Percentiles rank a stretch among this genome's conserved stretches.
These are phyloP conservation scores for Xenops minutus DNA, from an alignment of 2,797 vertebrate species.

Conservation along the genomic window DNA sequence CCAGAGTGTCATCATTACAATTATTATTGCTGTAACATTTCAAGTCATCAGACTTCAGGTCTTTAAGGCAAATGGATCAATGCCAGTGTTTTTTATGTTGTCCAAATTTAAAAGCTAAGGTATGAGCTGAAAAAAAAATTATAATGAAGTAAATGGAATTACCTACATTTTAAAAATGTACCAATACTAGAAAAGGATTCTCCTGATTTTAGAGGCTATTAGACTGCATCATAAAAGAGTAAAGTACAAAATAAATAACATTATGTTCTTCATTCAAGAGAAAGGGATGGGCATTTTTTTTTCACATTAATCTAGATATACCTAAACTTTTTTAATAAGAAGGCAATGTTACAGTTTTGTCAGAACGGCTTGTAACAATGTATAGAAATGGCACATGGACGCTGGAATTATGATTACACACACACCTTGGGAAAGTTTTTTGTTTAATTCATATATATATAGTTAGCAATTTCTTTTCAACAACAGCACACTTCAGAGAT, in stretches of 20 bases:
- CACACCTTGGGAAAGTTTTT: background rate
- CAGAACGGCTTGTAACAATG: background rate
- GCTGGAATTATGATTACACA: background rate
- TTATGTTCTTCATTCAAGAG: background rate
- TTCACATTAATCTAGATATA: background rate
- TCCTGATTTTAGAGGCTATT: background rate
- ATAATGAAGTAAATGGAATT: background rate
- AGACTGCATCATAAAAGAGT: background rate
- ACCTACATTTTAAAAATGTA: background rate
- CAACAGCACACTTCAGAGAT: background rate
- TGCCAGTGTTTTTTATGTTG: background rate
- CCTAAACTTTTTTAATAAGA: background rate
- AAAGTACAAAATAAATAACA: background rate
- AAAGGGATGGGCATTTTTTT: background rate
- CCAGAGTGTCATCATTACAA: background rate
- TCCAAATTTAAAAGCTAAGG: background rate
- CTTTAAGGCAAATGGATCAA: background rate
- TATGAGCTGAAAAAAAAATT: background rate
- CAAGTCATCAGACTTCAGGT: background rate
- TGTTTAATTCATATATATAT: background rate
- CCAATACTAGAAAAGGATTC: background rate
- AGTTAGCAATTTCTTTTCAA: background rate
- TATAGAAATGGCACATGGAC: background rate
- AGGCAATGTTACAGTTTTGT: background rate
- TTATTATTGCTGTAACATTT: background rate